Conservation (phyloP, 2,113 vertebrate species). For the Atlantisia rogersi region DNA sequence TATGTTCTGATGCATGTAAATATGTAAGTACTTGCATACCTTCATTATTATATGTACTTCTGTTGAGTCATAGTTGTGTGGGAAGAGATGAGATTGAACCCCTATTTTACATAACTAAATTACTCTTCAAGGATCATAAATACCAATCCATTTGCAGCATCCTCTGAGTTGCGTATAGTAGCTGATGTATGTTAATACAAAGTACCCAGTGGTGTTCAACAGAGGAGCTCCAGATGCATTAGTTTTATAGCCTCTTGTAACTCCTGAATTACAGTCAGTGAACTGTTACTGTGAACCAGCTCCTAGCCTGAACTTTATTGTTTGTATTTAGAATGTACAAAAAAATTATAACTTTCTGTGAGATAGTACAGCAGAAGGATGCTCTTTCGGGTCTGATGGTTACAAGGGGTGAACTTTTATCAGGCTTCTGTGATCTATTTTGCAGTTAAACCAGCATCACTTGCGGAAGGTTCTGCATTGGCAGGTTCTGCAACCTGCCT, state of each 20-base stretch:
- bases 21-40: slow-evolving; percentile 18
- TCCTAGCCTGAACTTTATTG: neutral
- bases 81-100: slow-evolving; percentile 5
- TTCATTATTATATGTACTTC: neutral
- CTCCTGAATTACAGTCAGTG: neutral
- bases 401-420: neutral
- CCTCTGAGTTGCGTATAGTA: neutral
- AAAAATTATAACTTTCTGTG: neutral
- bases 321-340: neutral
- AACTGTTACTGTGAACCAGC: neutral
- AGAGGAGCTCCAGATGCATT: neutral
- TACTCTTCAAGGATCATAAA: neutral
- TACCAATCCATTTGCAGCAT: neutral
- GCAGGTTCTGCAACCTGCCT: no score
- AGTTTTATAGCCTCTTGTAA: neutral
- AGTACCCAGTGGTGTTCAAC: neutral
- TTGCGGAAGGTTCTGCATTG: neutral
- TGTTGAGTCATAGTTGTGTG: slow-evolving; percentile 37
- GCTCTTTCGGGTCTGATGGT: neutral
- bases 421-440: neutral
- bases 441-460: neutral
- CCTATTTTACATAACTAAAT: neutral
- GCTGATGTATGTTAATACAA: neutral
- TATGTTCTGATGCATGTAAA: slow-evolving; percentile 33
- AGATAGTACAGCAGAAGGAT: neutral